Conservation (phyloP, 2,113 vertebrate genomes). For the Pelobates fuscus region DNA sequence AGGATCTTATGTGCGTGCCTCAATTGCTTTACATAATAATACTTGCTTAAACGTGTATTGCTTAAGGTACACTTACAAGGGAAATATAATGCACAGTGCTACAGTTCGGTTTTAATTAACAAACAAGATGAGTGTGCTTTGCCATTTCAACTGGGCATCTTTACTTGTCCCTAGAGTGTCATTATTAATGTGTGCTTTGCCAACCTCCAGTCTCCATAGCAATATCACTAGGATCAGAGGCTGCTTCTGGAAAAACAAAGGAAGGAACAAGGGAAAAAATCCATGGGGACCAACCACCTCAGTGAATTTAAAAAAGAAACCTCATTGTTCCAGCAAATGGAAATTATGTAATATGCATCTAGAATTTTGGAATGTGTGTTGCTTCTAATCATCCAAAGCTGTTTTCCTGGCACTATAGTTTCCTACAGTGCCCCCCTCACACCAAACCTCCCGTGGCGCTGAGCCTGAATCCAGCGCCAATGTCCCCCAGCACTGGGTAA, state of each 20-base stretch:
- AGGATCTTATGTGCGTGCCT: too few relatives aligned
- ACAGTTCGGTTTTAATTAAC: constrained; percentile 10
- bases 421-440: too few relatives aligned
- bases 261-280: constrained; percentile 27
- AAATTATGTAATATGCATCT: not conserved
- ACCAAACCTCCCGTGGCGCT: too few relatives aligned
- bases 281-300: constrained; percentile 1
- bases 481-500: too few relatives aligned
- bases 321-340: not conserved
- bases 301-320: not conserved
- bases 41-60: not conserved
- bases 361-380: too few relatives aligned
- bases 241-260: constrained; percentile 35
- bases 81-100: not conserved
- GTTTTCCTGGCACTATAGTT: too few relatives aligned
- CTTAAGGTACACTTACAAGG: not conserved
- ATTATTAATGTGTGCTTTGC: constrained; percentile 34
- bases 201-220: constrained; percentile 20
- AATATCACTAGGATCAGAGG: constrained; percentile 31
- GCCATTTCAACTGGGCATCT: constrained; percentile 9
- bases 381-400: too few relatives aligned
- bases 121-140: constrained; percentile 18
- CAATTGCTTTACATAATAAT: too few relatives aligned
- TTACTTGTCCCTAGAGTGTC: constrained; percentile 11
- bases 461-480: too few relatives aligned